phyloP scores from a whole-genome alignment of 2,888 invertebrate genomes.

The Ornithoptera alexandrae region DNA sequence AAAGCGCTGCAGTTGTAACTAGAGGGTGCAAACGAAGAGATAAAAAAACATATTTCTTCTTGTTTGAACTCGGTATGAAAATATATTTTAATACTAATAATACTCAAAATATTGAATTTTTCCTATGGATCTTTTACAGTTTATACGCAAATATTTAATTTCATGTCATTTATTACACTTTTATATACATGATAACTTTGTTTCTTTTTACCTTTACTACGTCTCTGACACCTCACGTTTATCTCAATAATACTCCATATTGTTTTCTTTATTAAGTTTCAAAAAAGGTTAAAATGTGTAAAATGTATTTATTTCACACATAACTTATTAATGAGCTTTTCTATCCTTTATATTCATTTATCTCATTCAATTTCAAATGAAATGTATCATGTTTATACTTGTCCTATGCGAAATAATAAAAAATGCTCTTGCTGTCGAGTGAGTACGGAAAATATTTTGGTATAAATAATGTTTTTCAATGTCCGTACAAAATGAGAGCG shows the following conservation, averaged over 20 bases:
- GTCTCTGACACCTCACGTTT: constrained; percentile 10
- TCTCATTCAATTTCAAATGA: background rate
- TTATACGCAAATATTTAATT: background rate
- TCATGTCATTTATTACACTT: background rate
- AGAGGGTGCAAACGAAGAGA: too few species aligned
- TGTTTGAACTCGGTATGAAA: too few species aligned
- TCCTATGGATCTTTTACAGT: too few species aligned
- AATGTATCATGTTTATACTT: background rate
- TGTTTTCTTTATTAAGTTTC: constrained; percentile 1
- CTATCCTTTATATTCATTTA: background rate
- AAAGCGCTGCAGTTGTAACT: too few species aligned
- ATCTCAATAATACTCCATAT: background rate
- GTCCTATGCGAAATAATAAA: background rate
- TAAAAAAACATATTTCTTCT: too few species aligned
- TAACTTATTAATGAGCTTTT: too few species aligned
- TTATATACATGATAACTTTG: background rate
- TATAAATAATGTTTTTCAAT: constrained; percentile 31
- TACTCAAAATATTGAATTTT: background rate
- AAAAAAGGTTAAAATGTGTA: background rate
- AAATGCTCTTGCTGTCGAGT: constrained; percentile 5
- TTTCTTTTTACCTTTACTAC: background rate
- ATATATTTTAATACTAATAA: too few species aligned
- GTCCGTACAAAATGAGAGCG: constrained; percentile 55
- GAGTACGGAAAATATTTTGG: constrained; percentile 27
- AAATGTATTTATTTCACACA: background rate